Conservation (phyloP, 2,888 invertebrate species). For the Megaustenia siamemsis region DNA sequence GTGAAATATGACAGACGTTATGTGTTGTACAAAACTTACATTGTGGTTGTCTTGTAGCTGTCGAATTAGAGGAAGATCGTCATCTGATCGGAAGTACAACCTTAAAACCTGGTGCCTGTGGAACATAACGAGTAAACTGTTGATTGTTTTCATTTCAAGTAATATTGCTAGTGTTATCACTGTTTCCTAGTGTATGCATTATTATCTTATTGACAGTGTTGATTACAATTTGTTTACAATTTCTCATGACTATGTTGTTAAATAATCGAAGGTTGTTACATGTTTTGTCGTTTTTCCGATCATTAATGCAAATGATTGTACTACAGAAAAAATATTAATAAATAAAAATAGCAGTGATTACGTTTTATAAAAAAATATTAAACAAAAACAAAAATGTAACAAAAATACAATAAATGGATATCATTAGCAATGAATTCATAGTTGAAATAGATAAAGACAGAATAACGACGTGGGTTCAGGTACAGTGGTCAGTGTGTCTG, state of each 20-base stretch:
- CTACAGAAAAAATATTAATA: too few species aligned
- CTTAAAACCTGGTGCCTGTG: constrained; percentile 37
- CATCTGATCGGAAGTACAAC: neutral
- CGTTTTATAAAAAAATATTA: too few species aligned
- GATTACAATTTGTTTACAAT: neutral
- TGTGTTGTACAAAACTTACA: constrained; percentile 1
- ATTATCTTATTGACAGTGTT: neutral
- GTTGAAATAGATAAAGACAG: too few species aligned
- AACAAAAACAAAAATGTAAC: too few species aligned
- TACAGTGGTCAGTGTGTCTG: too few species aligned
- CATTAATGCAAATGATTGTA: too few species aligned
- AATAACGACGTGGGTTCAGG: too few species aligned
- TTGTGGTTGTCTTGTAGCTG: constrained; percentile 16
- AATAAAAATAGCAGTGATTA: too few species aligned
- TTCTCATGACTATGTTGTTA: neutral
- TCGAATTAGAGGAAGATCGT: neutral
- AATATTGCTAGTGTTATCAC: neutral
- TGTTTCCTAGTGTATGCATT: neutral
- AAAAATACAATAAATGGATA: too few species aligned
- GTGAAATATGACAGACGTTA: neutral
- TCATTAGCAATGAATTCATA: too few species aligned
- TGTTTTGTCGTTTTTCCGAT: too few species aligned
- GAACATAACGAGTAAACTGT: neutral
- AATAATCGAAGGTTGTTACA: neutral
- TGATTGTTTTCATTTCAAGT: neutral